Base-by-base conservation (phyloP, 2,888 invertebrate genomes). In the Tupiocoris notatus region DNA sequence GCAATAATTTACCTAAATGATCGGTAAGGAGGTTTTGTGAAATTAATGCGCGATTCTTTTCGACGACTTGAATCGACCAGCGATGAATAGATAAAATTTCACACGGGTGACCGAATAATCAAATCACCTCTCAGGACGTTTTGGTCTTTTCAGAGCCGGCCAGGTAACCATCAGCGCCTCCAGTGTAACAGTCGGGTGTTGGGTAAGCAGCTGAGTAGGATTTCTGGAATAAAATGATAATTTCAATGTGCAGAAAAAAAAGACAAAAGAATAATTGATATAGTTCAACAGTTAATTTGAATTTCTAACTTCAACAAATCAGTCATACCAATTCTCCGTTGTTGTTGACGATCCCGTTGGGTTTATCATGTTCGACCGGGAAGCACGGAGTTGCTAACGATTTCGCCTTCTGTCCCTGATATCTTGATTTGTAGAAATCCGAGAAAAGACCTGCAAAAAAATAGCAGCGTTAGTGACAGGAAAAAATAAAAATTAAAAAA, bases 341-440 rank as follows among this genome's bases (percentile, higher is more conserved):
- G 70, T 70, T 70, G 61, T 70, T 70, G 17, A 70, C 70, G 70
- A 58, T 25, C n/a, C 67, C 67, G 57, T 67, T 67, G 0, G 24
- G 58, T 20, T 70, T 70, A 6, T 59, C 61, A 9, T 59, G 59
- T 21, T 70, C 70, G 24, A 70, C 59, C 23, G 70, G 70, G 70
- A 73, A 73, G 57, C 73, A 73, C 24, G 73, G 73, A 20, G 63
- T 63, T 16, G 73, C 39, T 16, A 73, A 22, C 22, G 73, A 20
- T 20, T 54, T 73, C 6, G 22, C 17, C 17, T 62, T 39, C 24
- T 63, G 20, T 1, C 73, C 73, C 54, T 54, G 24, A 85, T 94
- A 94, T 82, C 91, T 91, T 81, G 89, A 87, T 86, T 93, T 93
- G 88, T 97, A 98, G 86, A 97, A 98, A 85, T 96, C 93, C 57